Evolutionary conservation across 2,113 vertebrate species (phyloP).

Genomic region (Leptocoma aspasia): DNA sequence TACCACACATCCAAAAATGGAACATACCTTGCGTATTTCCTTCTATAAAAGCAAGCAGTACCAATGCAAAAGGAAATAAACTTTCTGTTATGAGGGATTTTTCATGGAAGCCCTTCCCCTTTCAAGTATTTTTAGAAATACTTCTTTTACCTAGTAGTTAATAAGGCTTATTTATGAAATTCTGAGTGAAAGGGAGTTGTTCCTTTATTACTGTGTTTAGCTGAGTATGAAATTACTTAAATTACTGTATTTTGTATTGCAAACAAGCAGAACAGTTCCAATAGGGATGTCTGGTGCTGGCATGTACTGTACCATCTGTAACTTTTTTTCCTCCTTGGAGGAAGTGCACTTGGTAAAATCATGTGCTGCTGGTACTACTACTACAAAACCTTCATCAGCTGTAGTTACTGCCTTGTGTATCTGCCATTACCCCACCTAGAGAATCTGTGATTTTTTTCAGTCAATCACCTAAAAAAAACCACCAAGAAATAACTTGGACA

Average conservation of each 20-base stretch:
- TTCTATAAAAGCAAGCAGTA: background rate
- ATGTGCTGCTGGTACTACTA: background rate
- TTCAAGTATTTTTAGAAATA: background rate
- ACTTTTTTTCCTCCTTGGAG: background rate
- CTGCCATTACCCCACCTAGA: background rate
- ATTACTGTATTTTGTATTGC: background rate
- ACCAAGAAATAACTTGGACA: background rate
- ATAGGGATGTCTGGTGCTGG: background rate
- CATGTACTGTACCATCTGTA: background rate
- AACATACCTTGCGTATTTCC: fast-evolving
- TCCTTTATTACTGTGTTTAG: background rate
- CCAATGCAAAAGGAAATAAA: background rate
- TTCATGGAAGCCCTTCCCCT: background rate
- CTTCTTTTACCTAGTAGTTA: background rate
- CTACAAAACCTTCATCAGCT: background rate
- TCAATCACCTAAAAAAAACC: background rate
- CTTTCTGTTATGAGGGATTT: background rate
- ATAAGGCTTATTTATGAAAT: background rate
- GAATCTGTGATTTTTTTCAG: background rate
- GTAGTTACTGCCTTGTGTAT: background rate
- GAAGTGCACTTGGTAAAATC: background rate
- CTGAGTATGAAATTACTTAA: background rate
- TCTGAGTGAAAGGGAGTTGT: background rate
- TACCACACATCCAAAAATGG: background rate
- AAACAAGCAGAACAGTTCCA: background rate